These are phyloP conservation scores for Bucorvus abyssinicus DNA, from an alignment of 2,797 vertebrate species.

Conservation along the genomic window DNA sequence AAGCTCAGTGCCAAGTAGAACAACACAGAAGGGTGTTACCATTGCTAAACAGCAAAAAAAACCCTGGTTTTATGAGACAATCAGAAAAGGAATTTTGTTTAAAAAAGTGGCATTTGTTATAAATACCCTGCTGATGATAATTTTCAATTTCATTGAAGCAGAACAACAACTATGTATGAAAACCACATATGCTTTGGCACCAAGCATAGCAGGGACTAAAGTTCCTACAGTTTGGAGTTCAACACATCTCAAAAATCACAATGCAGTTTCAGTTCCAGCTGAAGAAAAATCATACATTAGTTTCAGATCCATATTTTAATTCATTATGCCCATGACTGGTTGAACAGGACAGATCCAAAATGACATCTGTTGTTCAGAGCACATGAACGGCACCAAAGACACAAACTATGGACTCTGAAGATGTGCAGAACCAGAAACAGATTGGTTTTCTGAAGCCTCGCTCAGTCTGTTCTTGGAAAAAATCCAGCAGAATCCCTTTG, in stretches of 20 bases:
- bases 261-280: not conserved
- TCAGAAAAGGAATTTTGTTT: not conserved
- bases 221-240: not conserved
- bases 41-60: not conserved
- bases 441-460: not conserved
- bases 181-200: not conserved
- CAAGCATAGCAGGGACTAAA: not conserved
- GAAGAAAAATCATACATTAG: not conserved
- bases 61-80: not conserved
- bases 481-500: not conserved
- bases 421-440: not conserved
- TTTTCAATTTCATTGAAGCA: not conserved
- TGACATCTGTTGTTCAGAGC: not conserved
- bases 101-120: not conserved
- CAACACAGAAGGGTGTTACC: not conserved
- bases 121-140: not conserved
- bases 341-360: not conserved
- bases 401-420: not conserved
- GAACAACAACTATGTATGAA: not conserved
- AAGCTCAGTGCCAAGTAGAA: not conserved
- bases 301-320: not conserved
- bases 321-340: not conserved
- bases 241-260: not conserved
- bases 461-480: not conserved
- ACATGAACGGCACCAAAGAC: not conserved